Base-by-base conservation (phyloP, 1,140 invertebrate genomes). In the Pectinophora gossypiella region DNA sequence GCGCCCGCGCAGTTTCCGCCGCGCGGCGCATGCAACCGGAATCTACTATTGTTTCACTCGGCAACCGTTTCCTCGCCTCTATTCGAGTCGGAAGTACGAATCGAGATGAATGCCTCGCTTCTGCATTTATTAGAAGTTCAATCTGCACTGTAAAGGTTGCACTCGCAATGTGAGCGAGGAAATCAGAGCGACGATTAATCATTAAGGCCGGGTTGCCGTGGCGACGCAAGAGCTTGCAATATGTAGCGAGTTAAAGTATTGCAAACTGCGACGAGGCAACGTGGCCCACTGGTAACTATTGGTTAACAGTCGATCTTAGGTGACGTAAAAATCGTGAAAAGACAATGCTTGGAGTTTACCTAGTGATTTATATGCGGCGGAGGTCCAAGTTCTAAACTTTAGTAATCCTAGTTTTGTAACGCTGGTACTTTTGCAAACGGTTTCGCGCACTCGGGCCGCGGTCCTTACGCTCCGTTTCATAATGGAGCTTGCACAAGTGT, bases 201-300 rank as follows among this genome's bases (percentile, higher is more conserved):
- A 76, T 64, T 66, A 21, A 73, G 72, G 66, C 56, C 66, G 45
- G 66, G 61, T 64, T 59, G 40, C 43, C 19, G 48, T n/a, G 55
- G 56, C 68, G 68, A 76, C 67, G 82, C 76, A 77, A 85, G 74
- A 76, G 73, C 71, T 81, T 76, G 80, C 78, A 67, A 82, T 80
- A 76, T 77, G 65, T 77, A 79, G 66, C 68, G 64, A 70, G 61
- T 59, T 60, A 48, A 55, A 64, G 38, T 62, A 70, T 76, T 76
- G 76, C 76, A 54, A 73, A 72, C 72, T 64, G 48, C 52, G 43
- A 60, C 45, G 65, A 72, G 59, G 57, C 57, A n/a, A n/a, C 53
- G 54, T 59, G 56, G 59, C 66, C 63, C 69, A 73, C 82, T 85
- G 68, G 69, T 69, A 67, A 73, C 68, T 48, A 64, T 81, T 70